Conservation (phyloP, 2,888 invertebrate genomes). For the Teleogryllus oceanicus region DNA sequence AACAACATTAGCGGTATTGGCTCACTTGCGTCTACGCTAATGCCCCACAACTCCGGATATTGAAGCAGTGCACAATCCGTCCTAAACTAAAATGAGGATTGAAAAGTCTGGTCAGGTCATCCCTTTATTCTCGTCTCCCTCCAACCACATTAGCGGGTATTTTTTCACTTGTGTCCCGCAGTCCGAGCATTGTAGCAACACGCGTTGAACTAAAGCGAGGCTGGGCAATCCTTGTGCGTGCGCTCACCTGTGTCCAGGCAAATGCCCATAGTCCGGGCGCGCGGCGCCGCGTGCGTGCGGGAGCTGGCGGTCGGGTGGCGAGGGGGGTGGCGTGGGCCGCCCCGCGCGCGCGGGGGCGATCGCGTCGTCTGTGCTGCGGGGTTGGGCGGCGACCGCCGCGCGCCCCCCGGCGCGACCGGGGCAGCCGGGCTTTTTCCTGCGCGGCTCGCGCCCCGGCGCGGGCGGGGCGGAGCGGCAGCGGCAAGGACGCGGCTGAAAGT, state of each 20-base stretch:
- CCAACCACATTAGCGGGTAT: too few species aligned
- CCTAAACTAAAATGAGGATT: too few species aligned
- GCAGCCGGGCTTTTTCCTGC: background rate
- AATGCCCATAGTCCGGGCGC: conserved; percentile 50
- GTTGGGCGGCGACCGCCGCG: background rate
- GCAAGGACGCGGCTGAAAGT: too few species aligned
- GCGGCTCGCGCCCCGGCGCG: background rate
- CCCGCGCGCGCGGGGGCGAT: background rate
- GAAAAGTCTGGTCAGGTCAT: too few species aligned
- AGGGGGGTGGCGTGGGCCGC: background rate
- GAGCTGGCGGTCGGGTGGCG: background rate
- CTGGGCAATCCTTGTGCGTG: too few species aligned
- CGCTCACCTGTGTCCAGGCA: conserved; percentile 50
- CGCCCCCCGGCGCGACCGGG: background rate
- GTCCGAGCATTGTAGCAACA: conserved; percentile 39
- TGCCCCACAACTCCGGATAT: too few species aligned
- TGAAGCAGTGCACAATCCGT: too few species aligned
- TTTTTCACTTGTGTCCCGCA: conserved; percentile 52
- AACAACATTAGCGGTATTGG: too few species aligned
- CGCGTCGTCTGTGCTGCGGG: background rate
- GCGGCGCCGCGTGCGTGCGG: background rate
- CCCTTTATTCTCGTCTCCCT: too few species aligned
- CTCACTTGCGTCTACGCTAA: too few species aligned
- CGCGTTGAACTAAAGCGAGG: too few species aligned
- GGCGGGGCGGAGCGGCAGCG: background rate